Base-by-base conservation (phyloP, 2,888 invertebrate genomes). In the Drosophila mimica region DNA sequence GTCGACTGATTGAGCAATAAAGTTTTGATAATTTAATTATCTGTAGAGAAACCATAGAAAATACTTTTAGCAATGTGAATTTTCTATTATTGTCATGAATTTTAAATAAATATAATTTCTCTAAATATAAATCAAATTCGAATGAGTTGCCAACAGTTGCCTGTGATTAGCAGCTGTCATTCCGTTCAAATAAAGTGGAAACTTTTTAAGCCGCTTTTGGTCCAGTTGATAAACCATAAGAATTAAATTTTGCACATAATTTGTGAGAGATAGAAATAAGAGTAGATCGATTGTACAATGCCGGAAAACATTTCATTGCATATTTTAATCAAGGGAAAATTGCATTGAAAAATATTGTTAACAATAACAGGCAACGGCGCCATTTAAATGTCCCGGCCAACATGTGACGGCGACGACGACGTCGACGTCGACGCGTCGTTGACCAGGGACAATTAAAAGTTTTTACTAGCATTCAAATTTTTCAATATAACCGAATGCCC, bases 391-490 rank as follows among this genome's bases (percentile, higher is more conserved):
- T 72, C 58, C 80, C 69, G 59, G 56, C 70, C 66, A 74, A 77
- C 77, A 76, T 76, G 78, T 74, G 83, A 76, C 53, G 54, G 31
- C 58, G 54, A 30, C 65, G 33, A 20, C 33, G 15, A 40, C 40
- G 28, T 13, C 15, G 31, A 46, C 46, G 51, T 15, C 64, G 30
- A 40, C 36, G 64, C 61, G 56, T 59, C 70, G 81, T 57, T 68
- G 78, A 64, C 70, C 79, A 69, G 82, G 82, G 89, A 85, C 85
- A 85, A 89, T 85, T 89, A 85, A 85, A 85, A 88, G 85, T 85
- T 85, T 85, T 89, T 88, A 89, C 85, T 84, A 89, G 89, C 89
- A 84, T 89, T 89, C 89, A 85, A 89, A 89, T 88, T 89, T 85
- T 85, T 85, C 85, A 85, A 85, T 89, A 89, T 88, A 85, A 73